Evolutionary conservation across 2,888 invertebrate genomes (phyloP).

Genomic region (Pheosia gnoma): DNA sequence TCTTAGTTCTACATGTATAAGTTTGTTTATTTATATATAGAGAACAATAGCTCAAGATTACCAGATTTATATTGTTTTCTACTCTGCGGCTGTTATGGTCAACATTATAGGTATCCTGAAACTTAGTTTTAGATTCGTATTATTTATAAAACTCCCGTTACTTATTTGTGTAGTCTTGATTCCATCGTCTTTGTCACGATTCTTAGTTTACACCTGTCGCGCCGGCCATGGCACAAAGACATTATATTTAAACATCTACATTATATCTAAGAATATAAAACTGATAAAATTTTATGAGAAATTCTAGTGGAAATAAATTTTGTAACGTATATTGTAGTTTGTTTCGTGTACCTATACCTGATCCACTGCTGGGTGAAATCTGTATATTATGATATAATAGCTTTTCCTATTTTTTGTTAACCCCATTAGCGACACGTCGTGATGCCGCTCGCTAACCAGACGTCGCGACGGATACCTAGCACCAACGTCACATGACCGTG

Average conservation of each 20-base stretch:
- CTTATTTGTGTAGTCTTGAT: constrained; percentile 61
- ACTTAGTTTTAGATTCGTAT: constrained; percentile 34
- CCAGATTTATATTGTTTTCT: constrained; percentile 38
- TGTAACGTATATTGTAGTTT: constrained; percentile 63
- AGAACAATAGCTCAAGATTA: constrained; percentile 40
- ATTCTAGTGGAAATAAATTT: constrained; percentile 77
- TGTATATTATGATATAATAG: no score
- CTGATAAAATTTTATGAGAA: constrained; percentile 66
- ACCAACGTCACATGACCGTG: not conserved
- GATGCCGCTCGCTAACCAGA: not conserved
- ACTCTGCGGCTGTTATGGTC: constrained; percentile 34
- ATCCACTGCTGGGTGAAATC: not conserved
- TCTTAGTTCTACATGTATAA: constrained; percentile 18
- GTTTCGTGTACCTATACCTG: constrained; percentile 25
- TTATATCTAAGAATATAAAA: constrained; percentile 52
- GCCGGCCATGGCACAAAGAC: constrained; percentile 37
- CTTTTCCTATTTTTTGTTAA: not conserved
- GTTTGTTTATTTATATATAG: constrained; percentile 22
- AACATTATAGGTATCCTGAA: constrained; percentile 30
- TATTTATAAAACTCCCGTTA: constrained; percentile 53
- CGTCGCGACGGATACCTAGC: not conserved
- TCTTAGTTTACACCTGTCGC: constrained; percentile 27
- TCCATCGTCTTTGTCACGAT: constrained; percentile 29
- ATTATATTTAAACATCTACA: constrained; percentile 37
- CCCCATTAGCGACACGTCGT: not conserved